These are phyloP conservation scores for Cichlasoma orientale DNA, from an alignment of 2,797 vertebrate species.

Conservation along the genomic window DNA sequence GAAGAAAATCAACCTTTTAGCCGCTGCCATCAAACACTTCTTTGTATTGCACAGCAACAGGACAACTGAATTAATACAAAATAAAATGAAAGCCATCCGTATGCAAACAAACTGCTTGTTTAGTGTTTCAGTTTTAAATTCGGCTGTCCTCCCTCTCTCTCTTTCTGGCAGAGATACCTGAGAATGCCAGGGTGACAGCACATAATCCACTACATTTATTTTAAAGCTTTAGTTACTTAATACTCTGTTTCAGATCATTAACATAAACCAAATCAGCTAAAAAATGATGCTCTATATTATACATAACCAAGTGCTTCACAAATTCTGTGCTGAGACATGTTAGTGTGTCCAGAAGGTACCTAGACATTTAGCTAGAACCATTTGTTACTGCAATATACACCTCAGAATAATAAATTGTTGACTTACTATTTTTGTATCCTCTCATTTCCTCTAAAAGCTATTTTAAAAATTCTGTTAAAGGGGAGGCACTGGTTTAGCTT, in stretches of 20 bases:
- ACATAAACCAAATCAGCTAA: neutral
- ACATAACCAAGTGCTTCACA: neutral
- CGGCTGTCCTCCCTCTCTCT: fast-evolving
- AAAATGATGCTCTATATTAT: neutral
- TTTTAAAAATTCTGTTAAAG: neutral
- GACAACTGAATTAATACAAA: no score
- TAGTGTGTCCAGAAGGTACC: no score
- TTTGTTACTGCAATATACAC: neutral
- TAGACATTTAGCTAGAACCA: fast-evolving
- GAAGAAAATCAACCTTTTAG: neutral
- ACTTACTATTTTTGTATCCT: no score
- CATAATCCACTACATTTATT: fast-evolving
- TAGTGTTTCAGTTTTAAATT: neutral
- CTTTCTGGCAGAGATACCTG: neutral
- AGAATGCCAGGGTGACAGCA: neutral
- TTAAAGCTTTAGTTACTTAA: neutral
- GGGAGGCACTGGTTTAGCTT: neutral
- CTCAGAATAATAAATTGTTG: neutral
- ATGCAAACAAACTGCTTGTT: neutral
- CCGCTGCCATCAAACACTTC: neutral
- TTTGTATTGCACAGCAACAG: fast-evolving
- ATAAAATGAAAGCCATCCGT: neutral
- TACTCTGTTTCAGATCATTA: neutral
- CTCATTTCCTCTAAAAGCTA: neutral
- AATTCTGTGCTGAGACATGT: neutral